Conservation (phyloP, 2,113 vertebrate genomes). For the Orientallactaga bullata region DNA sequence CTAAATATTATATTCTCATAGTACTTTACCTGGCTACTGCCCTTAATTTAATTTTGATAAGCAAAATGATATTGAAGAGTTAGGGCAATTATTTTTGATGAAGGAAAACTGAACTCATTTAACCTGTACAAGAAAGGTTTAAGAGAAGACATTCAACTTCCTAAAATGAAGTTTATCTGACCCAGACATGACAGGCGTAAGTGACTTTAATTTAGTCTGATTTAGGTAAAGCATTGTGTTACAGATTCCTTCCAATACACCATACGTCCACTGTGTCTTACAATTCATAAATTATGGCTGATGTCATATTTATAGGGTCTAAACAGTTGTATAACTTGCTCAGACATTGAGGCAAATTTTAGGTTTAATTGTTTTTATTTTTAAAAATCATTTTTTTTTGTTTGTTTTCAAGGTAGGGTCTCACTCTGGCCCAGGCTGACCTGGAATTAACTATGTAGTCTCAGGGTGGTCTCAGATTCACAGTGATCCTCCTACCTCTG, state of each 20-base stretch:
- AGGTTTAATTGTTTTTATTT: not conserved
- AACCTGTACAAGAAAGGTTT: conserved; percentile 21
- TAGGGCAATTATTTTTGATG: conserved; percentile 51
- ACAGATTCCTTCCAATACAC: not conserved
- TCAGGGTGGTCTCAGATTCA: no score
- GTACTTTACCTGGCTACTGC: not conserved
- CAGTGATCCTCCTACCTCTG: no score
- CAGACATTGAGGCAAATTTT: not conserved
- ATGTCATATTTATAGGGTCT: not conserved
- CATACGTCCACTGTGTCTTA: not conserved
- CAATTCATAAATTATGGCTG: not conserved
- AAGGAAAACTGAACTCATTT: conserved; percentile 32
- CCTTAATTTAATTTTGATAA: conserved; percentile 74
- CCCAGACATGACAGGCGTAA: conserved; percentile 10
- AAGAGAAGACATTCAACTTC: not conserved
- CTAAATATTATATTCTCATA: conserved; percentile 20
- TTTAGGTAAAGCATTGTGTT: not conserved
- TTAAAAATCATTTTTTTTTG: not conserved
- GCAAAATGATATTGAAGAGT: conserved; percentile 45
- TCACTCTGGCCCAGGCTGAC: no score
- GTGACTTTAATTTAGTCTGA: conserved; percentile 22
- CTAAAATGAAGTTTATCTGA: conserved; percentile 40
- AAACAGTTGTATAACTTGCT: not conserved
- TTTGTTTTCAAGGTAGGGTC: no score
- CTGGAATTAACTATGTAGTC: no score